Conservation (phyloP, 2,797 vertebrate species). For the Lepilemur ruficaudatus region DNA sequence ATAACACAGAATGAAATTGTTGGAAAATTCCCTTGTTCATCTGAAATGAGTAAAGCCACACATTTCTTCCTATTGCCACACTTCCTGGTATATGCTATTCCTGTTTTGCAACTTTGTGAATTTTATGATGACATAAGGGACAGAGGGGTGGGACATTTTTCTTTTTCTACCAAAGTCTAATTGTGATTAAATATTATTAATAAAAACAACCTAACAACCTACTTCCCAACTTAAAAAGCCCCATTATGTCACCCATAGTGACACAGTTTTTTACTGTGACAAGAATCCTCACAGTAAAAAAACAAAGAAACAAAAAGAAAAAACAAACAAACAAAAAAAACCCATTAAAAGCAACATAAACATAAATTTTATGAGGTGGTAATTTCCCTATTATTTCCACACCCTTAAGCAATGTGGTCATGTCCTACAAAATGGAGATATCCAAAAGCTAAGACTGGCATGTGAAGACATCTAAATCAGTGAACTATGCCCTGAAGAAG, state of each 20-base stretch:
- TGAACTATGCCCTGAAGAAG: not conserved
- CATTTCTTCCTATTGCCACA: slow-evolving; percentile 56
- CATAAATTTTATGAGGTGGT: not conserved
- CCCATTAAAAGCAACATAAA: not conserved
- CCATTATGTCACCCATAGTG: not conserved
- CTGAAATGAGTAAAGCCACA: slow-evolving; percentile 21
- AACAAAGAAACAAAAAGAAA: too few relatives aligned
- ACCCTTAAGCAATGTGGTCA: not conserved
- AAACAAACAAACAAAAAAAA: not conserved
- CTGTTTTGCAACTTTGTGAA: slow-evolving; percentile 52
- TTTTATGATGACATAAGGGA: slow-evolving; percentile 47
- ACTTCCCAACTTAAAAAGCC: not conserved
- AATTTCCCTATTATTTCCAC: not conserved
- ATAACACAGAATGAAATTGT: not conserved
- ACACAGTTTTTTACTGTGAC: too few relatives aligned
- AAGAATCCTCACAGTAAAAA: too few relatives aligned
- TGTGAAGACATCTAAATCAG: not conserved
- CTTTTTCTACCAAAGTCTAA: slow-evolving; percentile 17
- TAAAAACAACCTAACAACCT: slow-evolving; percentile 9
- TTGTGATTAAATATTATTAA: slow-evolving; percentile 10
- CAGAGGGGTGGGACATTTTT: not conserved
- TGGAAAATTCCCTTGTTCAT: slow-evolving; percentile 6
- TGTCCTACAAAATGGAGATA: not conserved
- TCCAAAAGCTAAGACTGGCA: not conserved
- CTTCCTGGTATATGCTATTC: slow-evolving; percentile 1